Percentiles rank a stretch among this genome's conserved stretches.
These are phyloP conservation scores for Channa striata DNA, from an alignment of 2,797 vertebrate species.

Conservation along the genomic window DNA sequence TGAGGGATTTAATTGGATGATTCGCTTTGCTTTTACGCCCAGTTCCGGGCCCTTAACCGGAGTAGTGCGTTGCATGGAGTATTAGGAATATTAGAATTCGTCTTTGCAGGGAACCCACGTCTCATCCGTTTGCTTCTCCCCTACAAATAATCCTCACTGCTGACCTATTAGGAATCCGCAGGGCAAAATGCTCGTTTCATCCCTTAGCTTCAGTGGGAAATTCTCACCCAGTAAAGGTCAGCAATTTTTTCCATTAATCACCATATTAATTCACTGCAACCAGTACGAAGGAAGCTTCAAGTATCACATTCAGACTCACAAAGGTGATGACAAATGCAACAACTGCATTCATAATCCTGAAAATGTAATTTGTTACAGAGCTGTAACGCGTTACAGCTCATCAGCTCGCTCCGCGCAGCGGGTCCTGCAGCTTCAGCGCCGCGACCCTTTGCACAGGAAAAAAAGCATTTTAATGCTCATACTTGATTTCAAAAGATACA, in stretches of 20 bases:
- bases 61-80: background rate
- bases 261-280: slow-evolving; percentile 47
- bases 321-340: slow-evolving; percentile 42
- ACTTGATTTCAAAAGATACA: background rate
- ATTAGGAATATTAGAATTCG: slow-evolving; percentile 1
- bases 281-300: background rate
- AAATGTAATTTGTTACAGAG: slow-evolving; percentile 45
- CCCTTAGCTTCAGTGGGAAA: slow-evolving; percentile 33
- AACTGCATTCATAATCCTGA: slow-evolving; percentile 44
- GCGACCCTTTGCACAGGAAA: background rate
- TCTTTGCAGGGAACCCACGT: background rate
- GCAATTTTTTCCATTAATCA: slow-evolving; percentile 58
- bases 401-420: background rate
- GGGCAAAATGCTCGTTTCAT: slow-evolving; percentile 33
- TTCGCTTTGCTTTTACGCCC: slow-evolving; percentile 57
- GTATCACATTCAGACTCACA: slow-evolving; percentile 22
- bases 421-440: background rate
- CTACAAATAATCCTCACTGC: slow-evolving; percentile 14
- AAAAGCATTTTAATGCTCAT: background rate
- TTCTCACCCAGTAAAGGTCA: slow-evolving; percentile 56
- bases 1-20: slow-evolving; percentile 74
- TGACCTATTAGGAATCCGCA: slow-evolving; percentile 20
- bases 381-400: slow-evolving; percentile 38
- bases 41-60: slow-evolving; percentile 11
- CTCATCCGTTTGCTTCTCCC: background rate